Evolutionary conservation across 1,140 invertebrate species (phyloP).

Genomic region (Trichomalopsis sarcophagae): DNA sequence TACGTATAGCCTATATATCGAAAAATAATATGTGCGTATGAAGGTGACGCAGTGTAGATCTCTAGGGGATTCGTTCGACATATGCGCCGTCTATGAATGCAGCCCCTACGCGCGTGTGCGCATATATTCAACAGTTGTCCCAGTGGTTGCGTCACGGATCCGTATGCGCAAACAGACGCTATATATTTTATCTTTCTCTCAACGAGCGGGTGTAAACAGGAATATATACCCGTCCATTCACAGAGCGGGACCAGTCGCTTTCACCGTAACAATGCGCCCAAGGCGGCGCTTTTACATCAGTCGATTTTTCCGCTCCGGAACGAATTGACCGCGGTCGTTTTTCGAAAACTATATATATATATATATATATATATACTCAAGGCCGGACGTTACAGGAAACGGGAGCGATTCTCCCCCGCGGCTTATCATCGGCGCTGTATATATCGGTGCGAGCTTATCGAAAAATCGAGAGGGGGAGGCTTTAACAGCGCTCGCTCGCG

Average conservation of each 20-base stretch:
- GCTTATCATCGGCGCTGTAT: not conserved
- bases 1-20: too few relatives aligned
- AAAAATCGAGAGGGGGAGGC: not conserved
- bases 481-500: not conserved
- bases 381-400: not conserved
- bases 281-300: too few relatives aligned
- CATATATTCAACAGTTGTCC: too few relatives aligned
- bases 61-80: too few relatives aligned
- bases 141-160: too few relatives aligned
- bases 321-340: not conserved
- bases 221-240: not conserved
- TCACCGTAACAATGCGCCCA: constrained; percentile 13
- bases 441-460: not conserved
- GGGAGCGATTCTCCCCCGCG: too few relatives aligned
- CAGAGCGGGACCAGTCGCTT: constrained; percentile 19
- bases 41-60: too few relatives aligned
- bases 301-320: not conserved
- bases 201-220: not conserved
- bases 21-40: too few relatives aligned
- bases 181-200: not conserved
- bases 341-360: not conserved
- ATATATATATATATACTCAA: too few relatives aligned
- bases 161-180: too few relatives aligned
- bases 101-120: too few relatives aligned
- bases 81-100: too few relatives aligned